Evolutionary conservation across 2,113 vertebrate genomes (phyloP), one percentile per base, ranked within the genome.

Genomic region (Urocolius indicus): DNA sequence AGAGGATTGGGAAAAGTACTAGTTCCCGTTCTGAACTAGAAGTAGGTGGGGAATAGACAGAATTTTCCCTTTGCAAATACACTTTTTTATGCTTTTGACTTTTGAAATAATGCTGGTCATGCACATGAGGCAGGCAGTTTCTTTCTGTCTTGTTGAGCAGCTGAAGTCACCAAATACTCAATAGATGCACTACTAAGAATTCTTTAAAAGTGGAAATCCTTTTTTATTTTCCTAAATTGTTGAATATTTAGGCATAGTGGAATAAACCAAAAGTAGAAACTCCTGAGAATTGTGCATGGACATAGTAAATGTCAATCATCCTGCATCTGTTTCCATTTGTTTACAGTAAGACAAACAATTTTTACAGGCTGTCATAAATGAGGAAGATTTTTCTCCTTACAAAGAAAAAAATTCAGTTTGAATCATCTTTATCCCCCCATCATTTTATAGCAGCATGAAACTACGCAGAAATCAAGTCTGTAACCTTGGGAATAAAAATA

Each of bases 281-380:
- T 19, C 29, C 19, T 46, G n/a, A 29, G 59, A 88, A 34, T 52
- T 63, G 13, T 66, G 32, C 9, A 17, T 3, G 26, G 72, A 43
- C 79, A 15, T 8, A 41, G 55, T 58, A 83, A 73, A 77, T 41
- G 65, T 80, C 92, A 92, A 2, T 90, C 86, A 77, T 63, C 43
- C 51, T 77, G 65, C 46, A 84, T 82, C 69, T 79, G 27, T 65
- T 76, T 30, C 58, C 55, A 74, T 80, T 62, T 95, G 63, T 89
- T 95, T 93, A 43, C 52, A 48, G 79, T 82, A 89, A 80, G 59
- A 58, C 20, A 67, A 63, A 43, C 32, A 73, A 4, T 88, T 90
- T 94, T 93, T 94, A 88, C 55, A 80, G 48, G 45, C 51, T 93
- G 57, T 90, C 59, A 67, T 86, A 81, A 91, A 89, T 5, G 26